Conservation (phyloP, 2,888 invertebrate species). For the Apocheima hispidaria region DNA sequence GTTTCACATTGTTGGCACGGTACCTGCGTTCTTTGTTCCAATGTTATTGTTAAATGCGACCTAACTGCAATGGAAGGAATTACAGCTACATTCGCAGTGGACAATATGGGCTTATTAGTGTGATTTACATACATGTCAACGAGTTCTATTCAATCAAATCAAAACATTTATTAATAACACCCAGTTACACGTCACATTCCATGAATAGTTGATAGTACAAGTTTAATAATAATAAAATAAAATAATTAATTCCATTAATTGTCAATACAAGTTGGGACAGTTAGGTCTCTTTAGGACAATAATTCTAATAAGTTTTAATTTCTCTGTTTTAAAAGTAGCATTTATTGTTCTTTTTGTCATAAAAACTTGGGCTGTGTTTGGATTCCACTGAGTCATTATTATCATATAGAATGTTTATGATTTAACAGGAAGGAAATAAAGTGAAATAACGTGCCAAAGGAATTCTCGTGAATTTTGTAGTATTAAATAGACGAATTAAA, state of each 20-base stretch:
- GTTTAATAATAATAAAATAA: too few species aligned
- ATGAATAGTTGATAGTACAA: too few species aligned
- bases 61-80: slow-evolving; percentile 34
- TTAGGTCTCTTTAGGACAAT: too few species aligned
- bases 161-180: too few species aligned
- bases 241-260: too few species aligned
- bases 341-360: too few species aligned
- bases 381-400: neutral
- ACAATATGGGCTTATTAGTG: neutral
- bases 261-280: too few species aligned
- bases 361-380: neutral
- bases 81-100: slow-evolving; percentile 37
- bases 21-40: slow-evolving; percentile 68
- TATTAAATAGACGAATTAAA: neutral
- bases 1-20: slow-evolving; percentile 64
- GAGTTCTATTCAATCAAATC: too few species aligned
- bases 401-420: neutral
- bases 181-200: too few species aligned
- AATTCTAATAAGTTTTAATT: too few species aligned
- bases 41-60: slow-evolving; percentile 48
- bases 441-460: neutral
- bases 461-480: slow-evolving; percentile 2
- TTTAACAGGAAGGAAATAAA: slow-evolving; percentile 3
- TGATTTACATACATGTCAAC: neutral
- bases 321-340: too few species aligned